phyloP scores from a whole-genome alignment of 1,140 invertebrate species.

The Chironomus striatipennis region DNA sequence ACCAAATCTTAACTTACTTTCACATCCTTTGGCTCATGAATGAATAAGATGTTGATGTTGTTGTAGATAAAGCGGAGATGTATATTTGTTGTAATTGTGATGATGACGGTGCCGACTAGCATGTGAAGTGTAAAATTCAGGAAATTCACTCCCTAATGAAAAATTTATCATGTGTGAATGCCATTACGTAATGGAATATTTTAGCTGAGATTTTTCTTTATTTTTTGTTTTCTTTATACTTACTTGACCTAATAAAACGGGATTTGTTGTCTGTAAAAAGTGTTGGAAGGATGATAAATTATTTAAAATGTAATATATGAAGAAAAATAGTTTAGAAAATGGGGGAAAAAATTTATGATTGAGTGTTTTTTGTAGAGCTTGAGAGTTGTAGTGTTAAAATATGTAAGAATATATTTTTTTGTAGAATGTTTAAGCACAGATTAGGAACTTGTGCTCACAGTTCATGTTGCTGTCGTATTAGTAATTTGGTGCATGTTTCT shows the following conservation, averaged over 20 bases:
- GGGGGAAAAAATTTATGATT: too few relatives aligned
- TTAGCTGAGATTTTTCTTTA: too few relatives aligned
- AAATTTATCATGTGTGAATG: neutral
- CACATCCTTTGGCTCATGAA: conserved; percentile 25
- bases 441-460: too few relatives aligned
- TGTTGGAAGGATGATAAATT: neutral
- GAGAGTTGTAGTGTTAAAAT: too few relatives aligned
- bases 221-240: too few relatives aligned
- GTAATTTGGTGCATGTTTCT: too few relatives aligned
- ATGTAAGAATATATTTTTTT: too few relatives aligned
- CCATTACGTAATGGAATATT: too few relatives aligned
- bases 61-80: conserved; percentile 62
- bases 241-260: conserved; percentile 2
- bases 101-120: conserved; percentile 58
- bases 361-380: too few relatives aligned
- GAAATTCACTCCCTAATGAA: neutral
- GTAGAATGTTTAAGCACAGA: too few relatives aligned
- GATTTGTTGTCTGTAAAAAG: neutral
- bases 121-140: conserved; percentile 48
- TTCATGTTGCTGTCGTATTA: too few relatives aligned
- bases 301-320: neutral
- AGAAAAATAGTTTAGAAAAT: too few relatives aligned
- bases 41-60: conserved; percentile 48
- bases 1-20: neutral
- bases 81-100: conserved; percentile 52